These are phyloP conservation scores for Phyllotreta striolata DNA, from an alignment of 2,888 invertebrate genomes.

Conservation along the genomic window DNA sequence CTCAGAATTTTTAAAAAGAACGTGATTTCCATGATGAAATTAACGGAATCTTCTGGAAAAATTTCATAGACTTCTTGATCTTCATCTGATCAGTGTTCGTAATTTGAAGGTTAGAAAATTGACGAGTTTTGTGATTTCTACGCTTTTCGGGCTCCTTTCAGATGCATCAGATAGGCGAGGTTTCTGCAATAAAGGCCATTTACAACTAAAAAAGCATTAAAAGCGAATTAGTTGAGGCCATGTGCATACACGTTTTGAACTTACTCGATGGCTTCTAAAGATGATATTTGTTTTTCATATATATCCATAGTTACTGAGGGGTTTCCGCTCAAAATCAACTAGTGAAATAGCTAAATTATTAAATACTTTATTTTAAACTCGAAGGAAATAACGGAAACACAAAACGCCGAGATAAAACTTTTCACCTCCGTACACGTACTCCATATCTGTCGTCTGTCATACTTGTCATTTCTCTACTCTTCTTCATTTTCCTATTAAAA, in stretches of 20 bases:
- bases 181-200: constrained; percentile 71
- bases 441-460: no score
- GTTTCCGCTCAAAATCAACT: no score
- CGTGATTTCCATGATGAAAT: constrained; percentile 86
- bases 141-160: constrained; percentile 56
- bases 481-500: no score
- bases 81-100: constrained; percentile 70
- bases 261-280: constrained; percentile 70
- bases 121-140: constrained; percentile 78
- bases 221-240: no score
- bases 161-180: constrained; percentile 69
- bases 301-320: no score
- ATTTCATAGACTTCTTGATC: constrained; percentile 85
- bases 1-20: constrained; percentile 85
- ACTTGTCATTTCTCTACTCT: no score
- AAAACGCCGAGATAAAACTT: no score
- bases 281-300: no score
- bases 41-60: constrained; percentile 75
- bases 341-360: no score
- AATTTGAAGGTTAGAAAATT: constrained; percentile 83
- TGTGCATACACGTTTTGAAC: constrained; percentile 54
- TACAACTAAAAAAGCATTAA: constrained; percentile 66
- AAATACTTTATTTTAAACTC: no score
- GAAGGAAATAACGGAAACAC: no score
- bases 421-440: no score